Conservation (phyloP, 2,888 invertebrate genomes). For the Eristalis intricaria region DNA sequence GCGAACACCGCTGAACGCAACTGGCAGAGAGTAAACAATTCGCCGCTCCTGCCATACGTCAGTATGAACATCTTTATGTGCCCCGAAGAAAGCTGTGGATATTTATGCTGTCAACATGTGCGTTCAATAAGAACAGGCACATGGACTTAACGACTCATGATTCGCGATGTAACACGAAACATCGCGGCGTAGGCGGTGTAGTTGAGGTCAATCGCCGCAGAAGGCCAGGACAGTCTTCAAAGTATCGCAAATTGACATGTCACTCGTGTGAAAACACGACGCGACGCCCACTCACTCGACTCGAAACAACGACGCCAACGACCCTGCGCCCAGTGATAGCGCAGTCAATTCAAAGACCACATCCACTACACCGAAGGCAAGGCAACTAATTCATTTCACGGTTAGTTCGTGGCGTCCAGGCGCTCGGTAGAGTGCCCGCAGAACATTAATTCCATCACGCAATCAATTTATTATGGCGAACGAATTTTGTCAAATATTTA, state of each 20-base stretch:
- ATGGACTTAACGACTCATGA: neutral
- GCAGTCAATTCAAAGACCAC: neutral
- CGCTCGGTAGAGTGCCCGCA: neutral
- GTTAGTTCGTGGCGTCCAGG: neutral
- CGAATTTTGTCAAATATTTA: conserved; percentile 19
- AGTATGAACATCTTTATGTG: neutral
- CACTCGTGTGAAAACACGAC: neutral
- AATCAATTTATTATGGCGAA: conserved; percentile 35
- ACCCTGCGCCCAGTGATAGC: neutral
- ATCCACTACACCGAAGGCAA: neutral
- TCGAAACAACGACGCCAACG: neutral
- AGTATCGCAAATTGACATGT: neutral
- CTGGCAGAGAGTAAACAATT: neutral
- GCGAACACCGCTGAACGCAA: neutral
- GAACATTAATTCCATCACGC: conserved; percentile 16
- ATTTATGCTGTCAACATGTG: neutral
- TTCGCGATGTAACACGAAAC: neutral
- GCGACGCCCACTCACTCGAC: neutral
- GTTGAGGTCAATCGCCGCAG: too few relatives aligned
- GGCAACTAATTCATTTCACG: too few relatives aligned
- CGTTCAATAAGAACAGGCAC: neutral
- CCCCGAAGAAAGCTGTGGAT: neutral
- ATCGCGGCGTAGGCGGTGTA: too few relatives aligned
- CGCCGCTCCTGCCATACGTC: neutral
- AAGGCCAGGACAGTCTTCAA: neutral